phyloP scores from a whole-genome alignment of 2,113 vertebrate genomes.

The Myiagra hebetior region DNA sequence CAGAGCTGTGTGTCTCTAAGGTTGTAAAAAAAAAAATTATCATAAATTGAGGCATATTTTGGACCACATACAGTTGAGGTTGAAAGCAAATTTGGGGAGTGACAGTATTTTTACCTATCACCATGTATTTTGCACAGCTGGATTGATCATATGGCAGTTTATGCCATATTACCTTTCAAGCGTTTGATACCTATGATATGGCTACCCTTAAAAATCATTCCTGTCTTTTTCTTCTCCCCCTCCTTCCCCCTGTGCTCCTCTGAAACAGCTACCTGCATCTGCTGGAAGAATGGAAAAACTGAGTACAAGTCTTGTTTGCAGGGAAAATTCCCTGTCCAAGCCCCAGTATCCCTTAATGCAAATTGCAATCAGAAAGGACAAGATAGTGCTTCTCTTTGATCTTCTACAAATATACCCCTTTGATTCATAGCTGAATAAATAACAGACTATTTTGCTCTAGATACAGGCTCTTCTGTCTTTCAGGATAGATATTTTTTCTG shows the following conservation, averaged over 20 bases:
- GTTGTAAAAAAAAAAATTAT: neutral
- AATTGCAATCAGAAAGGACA: neutral
- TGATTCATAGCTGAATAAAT: neutral
- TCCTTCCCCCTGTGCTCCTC: neutral
- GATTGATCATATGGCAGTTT: neutral
- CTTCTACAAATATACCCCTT: neutral
- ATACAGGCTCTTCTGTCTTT: neutral
- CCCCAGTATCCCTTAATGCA: neutral
- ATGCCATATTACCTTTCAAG: neutral
- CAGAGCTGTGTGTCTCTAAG: neutral
- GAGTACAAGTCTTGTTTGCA: neutral
- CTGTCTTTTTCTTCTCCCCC: neutral
- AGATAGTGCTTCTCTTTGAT: neutral
- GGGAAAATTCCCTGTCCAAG: neutral
- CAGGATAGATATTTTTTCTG: neutral
- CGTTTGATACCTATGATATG: neutral
- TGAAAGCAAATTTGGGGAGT: neutral
- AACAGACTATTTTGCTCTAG: neutral
- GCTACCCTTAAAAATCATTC: neutral
- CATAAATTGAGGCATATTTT: neutral
- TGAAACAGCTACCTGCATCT: neutral
- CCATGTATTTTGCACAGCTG: neutral
- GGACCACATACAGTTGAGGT: neutral
- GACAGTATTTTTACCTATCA: neutral
- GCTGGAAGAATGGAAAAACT: neutral